These are phyloP conservation scores for Macaca fascicularis DNA, from an alignment of 2,113 vertebrate species.

Conservation along the genomic window T2T-MFA8v1.1 NC_088375.1:24513001-24513500, in stretches of 20 bases:
- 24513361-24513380: not conserved
- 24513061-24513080: not conserved
- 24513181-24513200: not conserved
- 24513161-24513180: not conserved
- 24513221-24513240: not conserved
- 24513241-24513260: not conserved
- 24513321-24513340: not conserved
- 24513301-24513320: not conserved
- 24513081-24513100: not conserved
- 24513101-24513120: constrained; percentile 42
- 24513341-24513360: not conserved
- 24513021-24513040: not conserved
- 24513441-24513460: not conserved
- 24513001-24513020: constrained; percentile 71
- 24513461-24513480: not conserved
- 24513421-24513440: not conserved
- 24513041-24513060: not conserved
- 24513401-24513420: not conserved
- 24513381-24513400: not conserved
- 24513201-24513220: not conserved
- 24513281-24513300: not conserved
- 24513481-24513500: not conserved
- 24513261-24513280: not conserved
- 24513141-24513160: constrained; percentile 53
- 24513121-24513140: constrained; percentile 54